Base-by-base conservation (phyloP, 2,797 vertebrate genomes). In the Dallia pectoralis region DNA sequence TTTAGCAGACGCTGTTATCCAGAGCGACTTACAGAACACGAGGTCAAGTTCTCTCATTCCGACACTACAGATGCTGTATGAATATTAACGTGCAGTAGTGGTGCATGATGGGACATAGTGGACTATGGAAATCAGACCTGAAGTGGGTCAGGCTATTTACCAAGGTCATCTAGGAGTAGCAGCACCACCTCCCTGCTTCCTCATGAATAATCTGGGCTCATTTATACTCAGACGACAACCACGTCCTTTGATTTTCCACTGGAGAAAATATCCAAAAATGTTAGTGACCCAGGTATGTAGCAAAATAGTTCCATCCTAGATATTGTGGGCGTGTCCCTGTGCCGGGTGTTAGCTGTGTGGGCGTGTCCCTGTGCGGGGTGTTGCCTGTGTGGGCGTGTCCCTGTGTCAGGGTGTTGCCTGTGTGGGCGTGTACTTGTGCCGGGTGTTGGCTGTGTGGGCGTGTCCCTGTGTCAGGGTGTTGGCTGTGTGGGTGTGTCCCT, bases 121-220 rank as follows among this genome's bases (percentile, higher is more conserved):
- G 68, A 22, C 71, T 62, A 47, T 75, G 83, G 64, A 81, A 76
- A 83, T 80, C 67, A 78, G 82, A 68, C 77, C 71, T 84, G 69
- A 87, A 85, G 74, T 77, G 79, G 77, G 84, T 83, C 77, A 66
- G 72, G 71, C 67, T 79, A 71, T 84, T 86, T 79, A 85, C 75
- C 74, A 87, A 89, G 88, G 87, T 86, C 82, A 79, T 67, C 19
- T 53, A 53, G 69, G 64, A 78, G 74, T 61, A 72, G 65, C 67
- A 77, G 72, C 48, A 53, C 6, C n/a, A 22, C 19, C 2, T 2
- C 71, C 44, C 25, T 29, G 67, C 79, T 53, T 53, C 51, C 51
- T 87, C 81, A 87, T 87, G 80, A 78, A 88, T 88, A 89, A 86
- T 40, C 77, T n/a, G n/a, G 85, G 85, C 75, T 70, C n/a, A 81